Conservation (phyloP, 1,140 invertebrate genomes). For the Drosophila parvula region DNA sequence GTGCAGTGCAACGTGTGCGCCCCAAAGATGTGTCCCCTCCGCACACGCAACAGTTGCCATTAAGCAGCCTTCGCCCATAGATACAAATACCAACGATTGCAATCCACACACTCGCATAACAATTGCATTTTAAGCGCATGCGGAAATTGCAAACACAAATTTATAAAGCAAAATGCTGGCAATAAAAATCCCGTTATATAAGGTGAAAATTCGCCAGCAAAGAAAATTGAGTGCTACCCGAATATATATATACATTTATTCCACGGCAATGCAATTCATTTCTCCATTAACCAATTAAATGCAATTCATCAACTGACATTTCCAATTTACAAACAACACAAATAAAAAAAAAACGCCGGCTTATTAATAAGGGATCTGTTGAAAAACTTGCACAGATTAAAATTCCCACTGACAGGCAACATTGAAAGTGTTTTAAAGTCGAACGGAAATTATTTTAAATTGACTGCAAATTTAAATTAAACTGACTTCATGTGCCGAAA, state of each 20-base stretch:
- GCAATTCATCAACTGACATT: slow-evolving; percentile 74
- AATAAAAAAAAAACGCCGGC: slow-evolving; percentile 33
- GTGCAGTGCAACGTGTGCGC: slow-evolving; percentile 28
- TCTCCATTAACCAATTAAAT: slow-evolving; percentile 75
- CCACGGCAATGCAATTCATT: slow-evolving; percentile 53
- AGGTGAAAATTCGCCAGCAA: slow-evolving; percentile 51
- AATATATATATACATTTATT: slow-evolving; percentile 18
- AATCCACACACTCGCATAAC: slow-evolving; percentile 7
- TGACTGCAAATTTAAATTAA: slow-evolving; percentile 36
- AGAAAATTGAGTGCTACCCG: slow-evolving; percentile 20
- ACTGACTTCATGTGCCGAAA: slow-evolving; percentile 2
- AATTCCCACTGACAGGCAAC: slow-evolving; percentile 62
- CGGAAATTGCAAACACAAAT: slow-evolving; percentile 78
- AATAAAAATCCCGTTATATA: slow-evolving; percentile 52
- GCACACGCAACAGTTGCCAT: slow-evolving; percentile 67
- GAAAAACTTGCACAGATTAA: slow-evolving; percentile 38
- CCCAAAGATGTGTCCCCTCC: slow-evolving; percentile 54
- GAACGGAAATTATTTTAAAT: slow-evolving; percentile 41
- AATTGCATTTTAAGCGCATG: slow-evolving; percentile 54
- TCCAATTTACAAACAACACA: slow-evolving; percentile 50
- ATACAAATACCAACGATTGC: slow-evolving; percentile 10
- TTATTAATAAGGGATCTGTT: slow-evolving; percentile 18
- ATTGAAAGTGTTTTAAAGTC: slow-evolving; percentile 65
- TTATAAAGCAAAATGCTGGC: slow-evolving; percentile 34
- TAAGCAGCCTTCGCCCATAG: slow-evolving; percentile 43